These are phyloP conservation scores for Stomatorhinus walkeri DNA, from an alignment of 2,797 vertebrate species.

Conservation along the genomic window DNA sequence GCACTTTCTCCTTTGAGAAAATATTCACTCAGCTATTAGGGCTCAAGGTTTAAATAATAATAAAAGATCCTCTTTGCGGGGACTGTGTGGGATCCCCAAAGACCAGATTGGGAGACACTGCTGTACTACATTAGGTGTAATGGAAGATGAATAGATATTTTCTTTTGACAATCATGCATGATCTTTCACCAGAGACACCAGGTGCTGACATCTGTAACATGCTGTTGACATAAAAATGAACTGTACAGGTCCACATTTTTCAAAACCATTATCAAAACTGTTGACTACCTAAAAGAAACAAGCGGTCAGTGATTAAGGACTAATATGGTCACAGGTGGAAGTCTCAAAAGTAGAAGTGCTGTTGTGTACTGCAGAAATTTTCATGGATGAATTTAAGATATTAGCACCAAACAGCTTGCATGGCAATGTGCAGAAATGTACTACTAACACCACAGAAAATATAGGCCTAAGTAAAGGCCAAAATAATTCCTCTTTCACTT, in stretches of 20 bases:
- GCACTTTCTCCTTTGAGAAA: background rate
- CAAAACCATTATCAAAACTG: background rate
- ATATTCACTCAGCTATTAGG: background rate
- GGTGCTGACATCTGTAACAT: background rate
- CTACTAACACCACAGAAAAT: background rate
- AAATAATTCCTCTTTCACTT: background rate
- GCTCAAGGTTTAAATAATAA: background rate
- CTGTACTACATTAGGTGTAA: background rate
- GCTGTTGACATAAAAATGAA: background rate
- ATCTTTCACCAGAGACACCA: background rate
- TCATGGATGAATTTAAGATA: background rate
- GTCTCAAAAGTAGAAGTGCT: background rate
- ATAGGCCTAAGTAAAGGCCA: background rate
- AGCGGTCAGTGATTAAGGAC: background rate
- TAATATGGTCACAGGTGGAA: background rate
- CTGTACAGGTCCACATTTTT: background rate
- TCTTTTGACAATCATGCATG: background rate
- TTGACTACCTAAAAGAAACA: background rate
- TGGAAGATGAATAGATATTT: background rate
- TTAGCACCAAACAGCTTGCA: background rate
- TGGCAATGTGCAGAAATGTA: background rate
- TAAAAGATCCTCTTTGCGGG: background rate
- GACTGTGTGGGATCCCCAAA: background rate
- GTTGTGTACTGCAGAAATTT: background rate
- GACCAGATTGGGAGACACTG: background rate